Evolutionary conservation across 30 jellyfish, hydroid and myxozoan genomes (phyloP).

Genomic region (Calvadosia cruxmelitensis): DNA sequence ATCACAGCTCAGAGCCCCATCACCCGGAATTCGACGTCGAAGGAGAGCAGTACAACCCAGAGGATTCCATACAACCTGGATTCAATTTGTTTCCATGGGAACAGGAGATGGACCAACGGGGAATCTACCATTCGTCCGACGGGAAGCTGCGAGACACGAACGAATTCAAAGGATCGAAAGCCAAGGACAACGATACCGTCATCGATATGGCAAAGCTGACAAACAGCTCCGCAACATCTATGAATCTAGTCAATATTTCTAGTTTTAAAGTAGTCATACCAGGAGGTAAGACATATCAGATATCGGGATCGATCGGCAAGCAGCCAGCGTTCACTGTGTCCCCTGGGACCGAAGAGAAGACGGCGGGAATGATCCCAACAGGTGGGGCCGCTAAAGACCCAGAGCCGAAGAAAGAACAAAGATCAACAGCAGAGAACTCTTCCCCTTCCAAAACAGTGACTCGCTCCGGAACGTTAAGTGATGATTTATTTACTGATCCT

Average conservation of each 20-base stretch:
- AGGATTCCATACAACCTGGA: slow-evolving; percentile 42
- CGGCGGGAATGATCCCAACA: slow-evolving; percentile 2
- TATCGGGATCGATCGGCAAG: slow-evolving; percentile 62
- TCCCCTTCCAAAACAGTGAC: too few species aligned
- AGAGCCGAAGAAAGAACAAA: too few species aligned
- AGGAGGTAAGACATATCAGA: slow-evolving; percentile 60
- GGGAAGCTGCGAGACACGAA: too few species aligned
- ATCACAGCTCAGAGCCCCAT: too few species aligned
- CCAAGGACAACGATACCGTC: slow-evolving; percentile 43
- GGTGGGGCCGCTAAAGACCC: slow-evolving; percentile 5
- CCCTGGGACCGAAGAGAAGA: slow-evolving; percentile 4
- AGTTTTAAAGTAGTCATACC: slow-evolving; percentile 71
- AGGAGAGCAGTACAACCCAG: slow-evolving; percentile 4
- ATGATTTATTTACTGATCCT: too few species aligned
- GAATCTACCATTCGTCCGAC: neutral
- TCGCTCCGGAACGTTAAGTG: too few species aligned
- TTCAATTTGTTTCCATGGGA: slow-evolving; percentile 17
- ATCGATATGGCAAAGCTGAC: slow-evolving; percentile 50
- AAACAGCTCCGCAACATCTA: slow-evolving; percentile 39
- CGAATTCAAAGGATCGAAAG: neutral
- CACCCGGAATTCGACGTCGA: slow-evolving; percentile 11
- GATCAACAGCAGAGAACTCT: too few species aligned
- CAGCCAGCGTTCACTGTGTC: too few species aligned
- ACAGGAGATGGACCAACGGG: neutral
- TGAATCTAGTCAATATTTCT: slow-evolving; percentile 55